Conservation (phyloP, 2,888 invertebrate genomes). For the Brachyptera risi region DNA sequence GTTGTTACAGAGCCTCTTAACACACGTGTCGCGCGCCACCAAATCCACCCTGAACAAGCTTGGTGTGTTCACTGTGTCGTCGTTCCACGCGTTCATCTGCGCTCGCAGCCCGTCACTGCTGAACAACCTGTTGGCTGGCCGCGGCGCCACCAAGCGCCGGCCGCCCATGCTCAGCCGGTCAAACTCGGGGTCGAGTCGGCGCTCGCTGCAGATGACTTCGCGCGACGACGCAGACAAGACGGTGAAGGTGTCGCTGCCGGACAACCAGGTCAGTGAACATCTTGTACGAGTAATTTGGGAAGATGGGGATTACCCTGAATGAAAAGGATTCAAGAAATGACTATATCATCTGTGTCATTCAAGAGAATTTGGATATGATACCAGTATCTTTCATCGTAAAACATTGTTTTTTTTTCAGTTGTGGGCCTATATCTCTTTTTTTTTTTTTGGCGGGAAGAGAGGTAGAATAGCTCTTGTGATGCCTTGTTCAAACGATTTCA, state of each 20-base stretch:
- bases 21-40: conserved; percentile 91
- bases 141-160: conserved; percentile 85
- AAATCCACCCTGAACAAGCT: conserved; percentile 92
- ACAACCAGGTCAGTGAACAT: conserved; percentile 54
- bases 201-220: conserved; percentile 74
- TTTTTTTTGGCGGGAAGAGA: no score
- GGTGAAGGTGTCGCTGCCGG: conserved; percentile 86
- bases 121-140: conserved; percentile 85
- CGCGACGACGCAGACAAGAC: conserved; percentile 84
- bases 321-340: no score
- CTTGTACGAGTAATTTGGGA: no score
- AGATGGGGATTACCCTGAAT: no score
- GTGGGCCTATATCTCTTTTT: no score
- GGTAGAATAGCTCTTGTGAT: no score
- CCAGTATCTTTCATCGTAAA: no score
- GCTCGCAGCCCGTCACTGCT: conserved; percentile 90
- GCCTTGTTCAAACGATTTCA: no score
- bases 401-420: no score
- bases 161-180: conserved; percentile 88
- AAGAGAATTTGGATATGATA: no score
- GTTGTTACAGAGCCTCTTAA: conserved; percentile 82
- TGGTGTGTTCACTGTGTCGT: conserved; percentile 96
- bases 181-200: conserved; percentile 81
- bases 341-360: no score
- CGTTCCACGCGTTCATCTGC: conserved; percentile 96